A percentile compares a stretch with the other conserved stretches of the same genome.
These are phyloP conservation scores for Pristionchus entomophagus DNA, from an alignment of 2,888 invertebrate species.

Conservation along the genomic window DNA sequence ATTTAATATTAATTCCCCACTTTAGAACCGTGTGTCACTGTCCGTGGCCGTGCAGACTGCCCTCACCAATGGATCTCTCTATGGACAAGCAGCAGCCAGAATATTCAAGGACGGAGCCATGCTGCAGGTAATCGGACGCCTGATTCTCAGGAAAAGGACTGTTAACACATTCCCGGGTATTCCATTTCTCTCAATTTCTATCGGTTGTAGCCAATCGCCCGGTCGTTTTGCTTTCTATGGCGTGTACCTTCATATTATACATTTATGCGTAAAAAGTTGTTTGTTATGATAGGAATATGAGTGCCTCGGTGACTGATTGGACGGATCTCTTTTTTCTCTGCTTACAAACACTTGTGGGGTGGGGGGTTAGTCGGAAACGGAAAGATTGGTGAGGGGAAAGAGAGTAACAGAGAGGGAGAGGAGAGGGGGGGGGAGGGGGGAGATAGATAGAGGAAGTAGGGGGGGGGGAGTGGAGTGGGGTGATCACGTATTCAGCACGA, in stretches of 20 bases:
- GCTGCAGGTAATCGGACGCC: constrained; percentile 59
- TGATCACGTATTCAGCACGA: constrained; percentile 45
- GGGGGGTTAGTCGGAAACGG: background rate
- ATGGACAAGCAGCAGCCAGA: constrained; percentile 77
- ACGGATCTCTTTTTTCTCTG: constrained; percentile 40
- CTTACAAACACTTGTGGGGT: constrained; percentile 31
- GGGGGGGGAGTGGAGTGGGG: background rate
- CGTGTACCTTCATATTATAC: too few species aligned
- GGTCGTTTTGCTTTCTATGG: too few species aligned
- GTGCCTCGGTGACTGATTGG: too few species aligned
- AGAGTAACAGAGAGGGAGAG: background rate
- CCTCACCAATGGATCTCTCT: constrained; percentile 76
- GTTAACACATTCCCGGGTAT: too few species aligned
- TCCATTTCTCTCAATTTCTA: too few species aligned
- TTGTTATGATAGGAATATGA: too few species aligned
- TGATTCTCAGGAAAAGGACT: too few species aligned
- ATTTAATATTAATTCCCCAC: background rate
- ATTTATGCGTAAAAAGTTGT: too few species aligned
- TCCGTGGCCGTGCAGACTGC: constrained; percentile 64
- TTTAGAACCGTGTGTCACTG: constrained; percentile 62
- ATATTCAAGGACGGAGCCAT: constrained; percentile 76
- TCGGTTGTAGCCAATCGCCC: too few species aligned
- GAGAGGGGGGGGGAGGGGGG: background rate
- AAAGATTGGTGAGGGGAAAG: background rate
- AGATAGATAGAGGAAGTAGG: background rate